Percentiles rank a stretch among this genome's conserved stretches.
These are phyloP conservation scores for Thunnus maccoyii DNA, from an alignment of 2,113 vertebrate genomes.

Conservation along the genomic window DNA sequence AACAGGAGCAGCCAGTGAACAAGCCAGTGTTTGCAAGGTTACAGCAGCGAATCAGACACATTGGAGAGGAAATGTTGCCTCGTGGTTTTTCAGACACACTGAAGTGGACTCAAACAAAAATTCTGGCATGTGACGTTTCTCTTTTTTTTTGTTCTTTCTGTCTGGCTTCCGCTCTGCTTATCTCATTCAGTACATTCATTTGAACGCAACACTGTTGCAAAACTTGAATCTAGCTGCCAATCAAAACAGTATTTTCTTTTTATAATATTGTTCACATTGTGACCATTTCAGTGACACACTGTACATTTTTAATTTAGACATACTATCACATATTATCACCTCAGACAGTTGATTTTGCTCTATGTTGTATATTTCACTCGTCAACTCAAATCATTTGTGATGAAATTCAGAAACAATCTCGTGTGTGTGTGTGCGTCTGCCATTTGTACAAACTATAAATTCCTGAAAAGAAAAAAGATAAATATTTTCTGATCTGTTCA, in stretches of 20 bases:
- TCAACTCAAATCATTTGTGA: constrained; percentile 48
- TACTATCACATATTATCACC: background rate
- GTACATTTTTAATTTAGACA: constrained; percentile 31
- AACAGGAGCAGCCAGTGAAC: constrained; percentile 48
- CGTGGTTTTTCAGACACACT: constrained; percentile 19
- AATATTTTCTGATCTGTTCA: constrained; percentile 79
- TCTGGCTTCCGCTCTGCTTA: background rate
- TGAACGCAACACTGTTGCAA: constrained; percentile 25
- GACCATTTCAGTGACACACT: constrained; percentile 15
- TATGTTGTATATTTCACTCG: constrained; percentile 33
- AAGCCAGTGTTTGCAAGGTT: constrained; percentile 50
- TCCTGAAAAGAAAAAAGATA: constrained; percentile 54
- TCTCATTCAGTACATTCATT: background rate
- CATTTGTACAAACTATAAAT: constrained; percentile 72
- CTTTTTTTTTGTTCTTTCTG: background rate
- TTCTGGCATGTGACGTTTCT: constrained; percentile 37
- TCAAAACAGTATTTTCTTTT: constrained; percentile 25
- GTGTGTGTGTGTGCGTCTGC: constrained; percentile 20
- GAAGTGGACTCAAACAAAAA: constrained; percentile 38
- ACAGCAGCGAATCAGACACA: background rate
- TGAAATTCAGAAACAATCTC: constrained; percentile 53
- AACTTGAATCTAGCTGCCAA: constrained; percentile 60
- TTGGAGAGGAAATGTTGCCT: constrained; percentile 34
- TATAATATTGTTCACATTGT: constrained; percentile 27
- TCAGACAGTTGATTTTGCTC: constrained; percentile 22